Evolutionary conservation across 2,797 vertebrate species (phyloP).

Genomic region (Eulemur albifrons): DNA sequence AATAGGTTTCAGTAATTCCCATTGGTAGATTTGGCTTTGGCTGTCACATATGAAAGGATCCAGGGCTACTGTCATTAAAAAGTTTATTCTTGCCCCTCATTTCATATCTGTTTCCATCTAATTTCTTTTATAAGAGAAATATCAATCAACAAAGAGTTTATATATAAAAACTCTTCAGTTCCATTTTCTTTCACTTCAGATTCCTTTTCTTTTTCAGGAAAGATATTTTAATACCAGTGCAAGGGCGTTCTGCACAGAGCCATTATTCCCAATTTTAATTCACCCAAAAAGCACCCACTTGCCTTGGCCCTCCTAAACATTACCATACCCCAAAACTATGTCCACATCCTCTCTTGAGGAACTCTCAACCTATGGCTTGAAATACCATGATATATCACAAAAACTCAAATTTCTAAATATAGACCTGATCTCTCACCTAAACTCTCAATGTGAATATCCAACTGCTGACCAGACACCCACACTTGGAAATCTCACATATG

Average conservation of each 20-base stretch:
- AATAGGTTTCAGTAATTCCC: neutral
- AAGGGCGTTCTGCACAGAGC: neutral
- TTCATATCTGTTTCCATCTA: neutral
- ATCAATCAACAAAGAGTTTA: neutral
- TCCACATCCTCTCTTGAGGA: neutral
- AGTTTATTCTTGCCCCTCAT: neutral
- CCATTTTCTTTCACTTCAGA: neutral
- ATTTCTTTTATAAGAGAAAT: slow-evolving; percentile 28
- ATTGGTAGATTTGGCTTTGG: neutral
- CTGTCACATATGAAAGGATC: neutral
- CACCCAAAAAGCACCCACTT: neutral
- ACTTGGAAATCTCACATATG: neutral
- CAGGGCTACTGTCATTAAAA: neutral
- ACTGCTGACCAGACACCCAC: neutral
- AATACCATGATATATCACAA: neutral
- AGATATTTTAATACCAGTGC: neutral
- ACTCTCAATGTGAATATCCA: neutral
- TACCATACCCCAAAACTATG: neutral
- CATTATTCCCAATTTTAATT: neutral
- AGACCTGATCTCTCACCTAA: neutral
- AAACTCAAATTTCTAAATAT: neutral
- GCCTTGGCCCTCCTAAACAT: neutral
- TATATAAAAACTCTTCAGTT: neutral
- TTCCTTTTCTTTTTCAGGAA: neutral
- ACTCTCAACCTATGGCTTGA: neutral